These are phyloP conservation scores for Atethmia centrago DNA, from an alignment of 2,888 invertebrate species.

Conservation along the genomic window DNA sequence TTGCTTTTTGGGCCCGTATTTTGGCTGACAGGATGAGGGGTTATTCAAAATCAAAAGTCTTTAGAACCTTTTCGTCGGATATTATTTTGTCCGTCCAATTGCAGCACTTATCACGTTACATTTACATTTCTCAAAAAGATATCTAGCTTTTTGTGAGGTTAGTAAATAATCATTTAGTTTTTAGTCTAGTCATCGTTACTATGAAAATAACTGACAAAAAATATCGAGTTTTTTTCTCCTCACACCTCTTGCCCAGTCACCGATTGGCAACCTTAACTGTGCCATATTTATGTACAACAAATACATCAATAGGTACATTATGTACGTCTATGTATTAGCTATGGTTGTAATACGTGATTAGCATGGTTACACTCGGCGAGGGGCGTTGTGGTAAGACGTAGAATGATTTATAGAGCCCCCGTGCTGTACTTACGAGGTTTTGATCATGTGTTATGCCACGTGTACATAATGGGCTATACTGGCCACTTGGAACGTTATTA, in stretches of 20 bases:
- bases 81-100: background rate
- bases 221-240: background rate
- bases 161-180: background rate
- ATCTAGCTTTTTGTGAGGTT: background rate
- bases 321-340: constrained; percentile 33
- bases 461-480: constrained; percentile 28
- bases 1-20: background rate
- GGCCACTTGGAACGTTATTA: constrained; percentile 9
- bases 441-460: constrained; percentile 33
- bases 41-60: background rate
- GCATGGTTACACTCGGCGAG: constrained; percentile 10
- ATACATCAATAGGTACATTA: constrained; percentile 15
- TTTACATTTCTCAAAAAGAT: background rate
- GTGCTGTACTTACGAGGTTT: constrained; percentile 21
- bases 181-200: background rate
- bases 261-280: background rate
- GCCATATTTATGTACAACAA: constrained; percentile 2
- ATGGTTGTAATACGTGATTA: constrained; percentile 40
- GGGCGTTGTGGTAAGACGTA: constrained; percentile 43
- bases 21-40: background rate
- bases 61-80: background rate
- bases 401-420: constrained; percentile 43
- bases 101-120: background rate
- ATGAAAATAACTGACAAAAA: constrained; percentile 8
- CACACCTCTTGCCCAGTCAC: background rate